Percentiles rank a stretch among this genome's conserved stretches.
Conservation (phyloP, 2,888 invertebrate genomes). For the Oligia strigilis region DNA sequence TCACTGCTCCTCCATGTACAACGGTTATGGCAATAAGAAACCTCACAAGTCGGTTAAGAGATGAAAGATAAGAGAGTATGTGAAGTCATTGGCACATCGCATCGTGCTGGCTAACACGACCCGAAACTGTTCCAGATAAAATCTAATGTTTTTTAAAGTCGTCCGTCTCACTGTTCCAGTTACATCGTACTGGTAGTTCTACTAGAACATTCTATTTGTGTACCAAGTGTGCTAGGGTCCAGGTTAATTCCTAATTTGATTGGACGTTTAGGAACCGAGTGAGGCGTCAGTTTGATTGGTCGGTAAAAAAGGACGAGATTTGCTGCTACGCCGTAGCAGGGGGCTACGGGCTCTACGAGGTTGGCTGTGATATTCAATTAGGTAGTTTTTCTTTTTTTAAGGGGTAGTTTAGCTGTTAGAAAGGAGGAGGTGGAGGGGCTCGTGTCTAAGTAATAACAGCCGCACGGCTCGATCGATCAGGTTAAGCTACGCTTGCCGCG, state of each 20-base stretch:
- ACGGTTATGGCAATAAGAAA: conserved; percentile 54
- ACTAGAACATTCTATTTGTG: conserved; percentile 9
- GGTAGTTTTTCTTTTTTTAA: conserved; percentile 16
- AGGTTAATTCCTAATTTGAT: conserved; percentile 36
- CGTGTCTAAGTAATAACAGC: background rate
- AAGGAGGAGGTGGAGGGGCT: background rate
- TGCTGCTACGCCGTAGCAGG: conserved; percentile 45
- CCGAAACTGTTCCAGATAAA: conserved; percentile 53
- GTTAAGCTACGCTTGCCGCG: background rate
- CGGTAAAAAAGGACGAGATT: conserved; percentile 18
- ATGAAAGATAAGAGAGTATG: conserved; percentile 62
- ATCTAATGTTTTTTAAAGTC: conserved; percentile 51
- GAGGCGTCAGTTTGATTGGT: conserved; percentile 38
- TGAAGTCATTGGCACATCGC: conserved; percentile 58
- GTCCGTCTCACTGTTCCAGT: conserved; percentile 37
- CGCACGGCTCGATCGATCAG: background rate
- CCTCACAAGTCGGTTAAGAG: conserved; percentile 51
- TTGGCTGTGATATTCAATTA: background rate
- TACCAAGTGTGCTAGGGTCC: background rate
- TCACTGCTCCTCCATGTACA: background rate
- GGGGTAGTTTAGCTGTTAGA: background rate
- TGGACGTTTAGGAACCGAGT: conserved; percentile 15
- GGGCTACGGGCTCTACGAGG: conserved; percentile 34
- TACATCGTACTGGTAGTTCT: conserved; percentile 10
- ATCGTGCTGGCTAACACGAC: conserved; percentile 54